Evolutionary conservation across 2,113 vertebrate species (phyloP).

Genomic region (Agapornis roseicollis): DNA sequence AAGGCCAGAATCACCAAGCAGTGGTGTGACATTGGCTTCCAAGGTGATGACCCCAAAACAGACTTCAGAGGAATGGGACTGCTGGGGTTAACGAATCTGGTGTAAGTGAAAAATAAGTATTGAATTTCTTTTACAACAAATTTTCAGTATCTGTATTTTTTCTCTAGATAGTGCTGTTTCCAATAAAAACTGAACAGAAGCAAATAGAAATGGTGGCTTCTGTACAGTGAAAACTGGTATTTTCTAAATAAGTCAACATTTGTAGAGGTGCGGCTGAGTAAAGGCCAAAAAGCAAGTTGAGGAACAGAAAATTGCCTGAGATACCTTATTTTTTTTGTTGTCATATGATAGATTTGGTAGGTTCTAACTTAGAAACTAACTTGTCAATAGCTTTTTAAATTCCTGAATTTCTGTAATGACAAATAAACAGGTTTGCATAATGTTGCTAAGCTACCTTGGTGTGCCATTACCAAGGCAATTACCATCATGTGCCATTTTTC

Average conservation of each 20-base stretch:
- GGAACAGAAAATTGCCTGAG: background rate
- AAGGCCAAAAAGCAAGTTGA: background rate
- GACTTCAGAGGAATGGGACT: constrained; percentile 99
- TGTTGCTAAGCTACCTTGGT: background rate
- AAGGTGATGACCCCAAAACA: constrained; percentile 97
- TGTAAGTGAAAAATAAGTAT: constrained; percentile 81
- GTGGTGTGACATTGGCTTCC: constrained; percentile 97
- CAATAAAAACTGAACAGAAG: background rate
- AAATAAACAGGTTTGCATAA: background rate
- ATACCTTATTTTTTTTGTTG: background rate
- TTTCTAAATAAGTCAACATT: background rate
- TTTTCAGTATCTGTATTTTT: background rate
- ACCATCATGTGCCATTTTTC: background rate
- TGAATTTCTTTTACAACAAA: background rate
- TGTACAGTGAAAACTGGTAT: background rate
- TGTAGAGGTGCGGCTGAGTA: background rate
- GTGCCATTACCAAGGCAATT: no score
- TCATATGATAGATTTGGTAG: background rate
- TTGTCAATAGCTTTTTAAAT: background rate
- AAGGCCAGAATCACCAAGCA: constrained; percentile 93
- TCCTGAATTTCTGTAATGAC: background rate
- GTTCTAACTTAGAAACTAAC: background rate
- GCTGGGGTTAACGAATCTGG: constrained; percentile 90
- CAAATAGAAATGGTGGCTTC: background rate
- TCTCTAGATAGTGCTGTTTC: background rate